Percentiles rank a stretch among this genome's conserved stretches.
Conservation (phyloP, 1,140 invertebrate genomes). For the Conus betulinus region DNA sequence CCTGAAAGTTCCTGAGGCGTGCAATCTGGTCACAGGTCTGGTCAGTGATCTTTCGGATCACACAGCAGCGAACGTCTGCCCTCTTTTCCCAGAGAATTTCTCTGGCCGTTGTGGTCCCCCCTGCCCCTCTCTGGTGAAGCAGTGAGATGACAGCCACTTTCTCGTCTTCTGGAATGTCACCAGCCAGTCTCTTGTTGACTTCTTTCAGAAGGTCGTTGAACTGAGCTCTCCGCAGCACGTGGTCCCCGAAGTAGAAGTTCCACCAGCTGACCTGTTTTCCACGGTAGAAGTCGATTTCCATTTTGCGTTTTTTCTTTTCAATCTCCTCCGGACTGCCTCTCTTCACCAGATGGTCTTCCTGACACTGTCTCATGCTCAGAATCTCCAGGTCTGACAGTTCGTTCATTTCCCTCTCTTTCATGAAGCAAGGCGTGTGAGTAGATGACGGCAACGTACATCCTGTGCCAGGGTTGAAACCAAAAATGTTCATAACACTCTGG, state of each 20-base stretch:
- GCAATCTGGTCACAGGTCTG: conserved; percentile 53
- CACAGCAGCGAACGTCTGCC: conserved; percentile 49
- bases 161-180: conserved; percentile 40
- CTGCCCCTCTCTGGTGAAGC: conserved; percentile 55
- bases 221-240: conserved; percentile 46
- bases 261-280: conserved; percentile 52
- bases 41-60: conserved; percentile 49
- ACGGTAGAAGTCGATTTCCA: conserved; percentile 49
- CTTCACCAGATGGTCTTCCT: conserved; percentile 26
- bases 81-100: conserved; percentile 55
- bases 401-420: conserved; percentile 42
- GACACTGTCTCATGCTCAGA: conserved; percentile 45
- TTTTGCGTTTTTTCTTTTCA: conserved; percentile 26
- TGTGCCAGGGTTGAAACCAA: background rate
- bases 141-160: conserved; percentile 43
- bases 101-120: conserved; percentile 54
- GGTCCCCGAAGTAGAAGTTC: conserved; percentile 55
- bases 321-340: conserved; percentile 13
- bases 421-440: conserved; percentile 33
- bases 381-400: conserved; percentile 49
- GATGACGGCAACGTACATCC: conserved; percentile 43
- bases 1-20: conserved; percentile 45
- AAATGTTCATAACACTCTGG: conserved; percentile 34
- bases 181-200: conserved; percentile 46
- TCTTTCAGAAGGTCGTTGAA: conserved; percentile 34